Evolutionary conservation across 2,888 invertebrate species (phyloP).

Genomic region (Apodemia zela): DNA sequence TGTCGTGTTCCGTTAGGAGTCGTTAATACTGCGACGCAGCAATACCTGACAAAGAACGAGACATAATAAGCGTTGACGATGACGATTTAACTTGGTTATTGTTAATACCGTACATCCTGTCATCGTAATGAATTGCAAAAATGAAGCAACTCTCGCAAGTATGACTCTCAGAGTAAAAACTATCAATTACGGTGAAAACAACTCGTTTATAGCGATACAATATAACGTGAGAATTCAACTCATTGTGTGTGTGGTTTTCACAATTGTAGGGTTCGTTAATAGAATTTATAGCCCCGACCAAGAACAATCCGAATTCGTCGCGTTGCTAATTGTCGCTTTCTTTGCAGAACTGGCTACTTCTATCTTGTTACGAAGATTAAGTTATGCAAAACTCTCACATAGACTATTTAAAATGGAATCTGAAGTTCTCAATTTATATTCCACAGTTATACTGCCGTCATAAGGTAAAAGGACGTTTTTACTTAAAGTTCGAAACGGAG

Average conservation of each 20-base stretch:
- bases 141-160: background rate
- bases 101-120: background rate
- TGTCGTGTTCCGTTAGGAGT: too few species aligned
- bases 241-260: constrained; percentile 29
- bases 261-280: constrained; percentile 42
- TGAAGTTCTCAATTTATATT: background rate
- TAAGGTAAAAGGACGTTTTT: too few species aligned
- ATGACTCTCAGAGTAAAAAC: constrained; percentile 8
- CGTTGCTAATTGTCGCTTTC: constrained; percentile 63
- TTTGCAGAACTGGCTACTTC: constrained; percentile 36
- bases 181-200: constrained; percentile 12
- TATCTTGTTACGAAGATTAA: constrained; percentile 47
- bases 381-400: constrained; percentile 37
- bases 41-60: too few species aligned
- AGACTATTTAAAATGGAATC: background rate
- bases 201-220: constrained; percentile 16
- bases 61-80: too few species aligned
- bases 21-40: too few species aligned
- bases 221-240: constrained; percentile 26
- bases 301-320: constrained; percentile 55
- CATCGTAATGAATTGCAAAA: background rate
- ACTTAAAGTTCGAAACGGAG: too few species aligned
- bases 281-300: constrained; percentile 57
- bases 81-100: background rate
- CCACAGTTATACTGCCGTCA: too few species aligned